Base-by-base conservation (phyloP, 2,113 vertebrate genomes). In the Equus przewalskii region DNA sequence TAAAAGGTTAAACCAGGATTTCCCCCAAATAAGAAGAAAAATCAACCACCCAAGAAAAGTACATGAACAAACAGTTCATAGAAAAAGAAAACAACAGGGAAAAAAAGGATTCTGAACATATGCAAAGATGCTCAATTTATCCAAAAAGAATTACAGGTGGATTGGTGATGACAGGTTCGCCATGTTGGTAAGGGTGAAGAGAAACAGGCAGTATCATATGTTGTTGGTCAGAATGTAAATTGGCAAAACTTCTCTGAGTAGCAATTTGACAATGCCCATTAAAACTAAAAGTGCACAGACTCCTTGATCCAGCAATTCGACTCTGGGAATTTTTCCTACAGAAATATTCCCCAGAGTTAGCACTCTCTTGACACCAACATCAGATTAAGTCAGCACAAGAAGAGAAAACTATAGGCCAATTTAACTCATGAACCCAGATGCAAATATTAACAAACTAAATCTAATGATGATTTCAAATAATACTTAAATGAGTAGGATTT, bases 291-390 rank as follows among this genome's bases (percentile, higher is more conserved):
- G 30, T 70, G 11, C 14, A 51, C 54, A 65, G 26, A 73, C 13
- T 6, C 16, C 30, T 51, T 28, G 21, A 36, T 51, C 16, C 16
- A 75, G 56, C 58, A 76, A 7, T 58, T 93, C 60, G 67, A 41
- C 51, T 21, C 28, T 41, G 67, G 60, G 36, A 49, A 26, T 65
- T 56, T 97, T 83, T 46, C 60, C 49, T 41, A 21, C 4, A n/a
- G 33, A 96, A 96, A 93, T 41, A 46, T 11, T 79, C 26, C 64
- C 62, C 21, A 73, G 93, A 93, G 60, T 82, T 60, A 92, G 19
- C 24, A 56, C 33, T 67, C 44, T 69, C 6, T 86, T 82, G 62
- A 89, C 78, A 78, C 24, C 54, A 64, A 84, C 89, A 83, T 91
- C 12, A 67, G 62, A 78, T 24, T 72, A 73, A 18, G 21, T 69